phyloP scores from a whole-genome alignment of 2,113 vertebrate species.

The Zosterops hypoxanthus region DNA sequence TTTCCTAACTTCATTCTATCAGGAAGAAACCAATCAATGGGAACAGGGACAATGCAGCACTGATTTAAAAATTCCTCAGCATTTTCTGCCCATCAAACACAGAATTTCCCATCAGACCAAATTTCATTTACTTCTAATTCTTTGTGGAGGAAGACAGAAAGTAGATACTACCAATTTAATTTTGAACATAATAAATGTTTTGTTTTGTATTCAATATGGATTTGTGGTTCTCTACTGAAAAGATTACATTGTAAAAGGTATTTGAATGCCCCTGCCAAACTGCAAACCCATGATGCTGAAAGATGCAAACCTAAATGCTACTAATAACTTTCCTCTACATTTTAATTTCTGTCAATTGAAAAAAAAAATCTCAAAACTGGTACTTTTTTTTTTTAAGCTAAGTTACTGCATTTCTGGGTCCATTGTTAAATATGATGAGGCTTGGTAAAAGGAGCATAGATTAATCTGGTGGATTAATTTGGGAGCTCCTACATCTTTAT shows the following conservation, averaged over 20 bases:
- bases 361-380: background rate
- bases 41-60: background rate
- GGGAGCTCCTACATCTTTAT: background rate
- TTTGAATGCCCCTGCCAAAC: background rate
- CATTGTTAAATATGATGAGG: background rate
- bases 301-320: background rate
- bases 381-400: background rate
- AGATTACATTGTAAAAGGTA: background rate
- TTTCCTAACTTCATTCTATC: background rate
- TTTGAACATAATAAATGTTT: background rate
- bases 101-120: background rate
- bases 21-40: background rate
- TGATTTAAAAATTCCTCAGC: background rate
- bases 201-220: background rate
- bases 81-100: background rate
- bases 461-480: background rate
- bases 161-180: background rate
- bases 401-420: background rate
- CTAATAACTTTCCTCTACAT: background rate
- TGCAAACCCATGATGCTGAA: background rate
- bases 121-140: background rate
- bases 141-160: background rate
- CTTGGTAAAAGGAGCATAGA: background rate
- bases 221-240: background rate
- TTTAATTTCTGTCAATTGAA: background rate